Percentiles rank a stretch among this genome's conserved stretches.
Conservation (phyloP, 2,888 invertebrate species). For the Hoplodrina ambigua region DNA sequence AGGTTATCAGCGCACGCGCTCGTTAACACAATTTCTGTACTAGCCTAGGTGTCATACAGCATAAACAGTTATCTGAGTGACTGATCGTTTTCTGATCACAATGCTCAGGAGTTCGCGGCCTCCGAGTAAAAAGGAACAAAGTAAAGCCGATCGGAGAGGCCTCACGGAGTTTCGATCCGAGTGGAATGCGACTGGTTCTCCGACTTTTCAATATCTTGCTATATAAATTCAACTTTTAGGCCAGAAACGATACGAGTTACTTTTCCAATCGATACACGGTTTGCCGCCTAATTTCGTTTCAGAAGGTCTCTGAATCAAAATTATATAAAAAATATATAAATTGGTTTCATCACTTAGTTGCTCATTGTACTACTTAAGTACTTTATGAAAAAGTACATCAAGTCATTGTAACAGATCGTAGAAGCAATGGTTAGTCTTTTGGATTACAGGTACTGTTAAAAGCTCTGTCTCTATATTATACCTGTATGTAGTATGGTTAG, state of each 20-base stretch:
- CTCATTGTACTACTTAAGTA: too few relatives aligned
- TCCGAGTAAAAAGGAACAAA: slow-evolving; percentile 29
- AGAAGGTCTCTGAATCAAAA: too few relatives aligned
- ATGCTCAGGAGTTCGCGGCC: slow-evolving; percentile 1
- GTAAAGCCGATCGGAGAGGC: slow-evolving; percentile 28
- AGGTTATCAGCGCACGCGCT: slow-evolving; percentile 62
- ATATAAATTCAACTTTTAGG: slow-evolving; percentile 28
- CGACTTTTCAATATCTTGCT: slow-evolving; percentile 28
- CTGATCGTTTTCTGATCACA: slow-evolving; percentile 35
- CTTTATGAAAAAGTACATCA: background rate
- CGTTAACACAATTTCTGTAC: slow-evolving; percentile 65
- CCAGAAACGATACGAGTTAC: slow-evolving; percentile 5
- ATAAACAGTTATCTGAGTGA: slow-evolving; percentile 33
- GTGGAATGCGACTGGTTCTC: slow-evolving; percentile 54
- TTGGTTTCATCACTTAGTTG: background rate
- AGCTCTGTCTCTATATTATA: too few relatives aligned
- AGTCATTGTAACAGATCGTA: too few relatives aligned
- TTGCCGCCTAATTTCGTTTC: background rate
- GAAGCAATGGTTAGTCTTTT: background rate
- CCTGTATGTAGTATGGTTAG: too few relatives aligned
- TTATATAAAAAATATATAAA: too few relatives aligned
- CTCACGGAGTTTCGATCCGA: slow-evolving; percentile 34
- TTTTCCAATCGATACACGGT: slow-evolving; percentile 3
- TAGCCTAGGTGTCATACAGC: slow-evolving; percentile 52
- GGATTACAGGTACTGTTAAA: background rate